phyloP scores from a whole-genome alignment of 2,888 invertebrate species.

The Hypena proboscidalis region DNA sequence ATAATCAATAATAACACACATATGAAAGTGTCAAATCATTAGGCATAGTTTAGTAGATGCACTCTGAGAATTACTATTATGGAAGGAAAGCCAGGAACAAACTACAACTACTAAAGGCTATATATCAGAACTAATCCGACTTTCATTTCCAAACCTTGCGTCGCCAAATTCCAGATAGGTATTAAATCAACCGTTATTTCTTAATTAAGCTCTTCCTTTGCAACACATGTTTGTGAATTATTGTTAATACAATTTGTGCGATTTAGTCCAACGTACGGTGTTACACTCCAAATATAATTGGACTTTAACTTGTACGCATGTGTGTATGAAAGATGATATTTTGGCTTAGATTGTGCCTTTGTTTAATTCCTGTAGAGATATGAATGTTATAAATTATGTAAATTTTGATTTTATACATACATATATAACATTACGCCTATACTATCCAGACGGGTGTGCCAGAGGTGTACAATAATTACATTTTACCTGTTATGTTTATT shows the following conservation, averaged over 20 bases:
- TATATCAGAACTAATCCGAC: slow-evolving; percentile 29
- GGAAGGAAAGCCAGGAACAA: no score
- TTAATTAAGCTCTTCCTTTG: slow-evolving; percentile 62
- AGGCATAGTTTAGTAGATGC: no score
- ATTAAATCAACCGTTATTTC: slow-evolving; percentile 67
- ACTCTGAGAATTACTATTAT: no score
- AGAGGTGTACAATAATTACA: no score
- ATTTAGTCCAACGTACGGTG: slow-evolving; percentile 42
- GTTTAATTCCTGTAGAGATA: not conserved
- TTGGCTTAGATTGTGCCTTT: slow-evolving; percentile 2
- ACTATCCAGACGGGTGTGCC: no score
- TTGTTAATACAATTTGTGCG: slow-evolving; percentile 48
- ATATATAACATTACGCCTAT: no score
- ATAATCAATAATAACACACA: no score
- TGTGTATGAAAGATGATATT: slow-evolving; percentile 31
- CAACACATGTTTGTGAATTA: slow-evolving; percentile 44
- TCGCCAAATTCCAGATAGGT: slow-evolving; percentile 52
- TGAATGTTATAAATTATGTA: not conserved
- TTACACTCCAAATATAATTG: slow-evolving; percentile 45
- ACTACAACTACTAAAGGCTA: not conserved
- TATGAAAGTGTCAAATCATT: no score
- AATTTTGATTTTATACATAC: not conserved
- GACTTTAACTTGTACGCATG: slow-evolving; percentile 42
- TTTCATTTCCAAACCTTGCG: slow-evolving; percentile 47
- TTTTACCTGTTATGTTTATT: no score